Base-by-base conservation (phyloP, 2,888 invertebrate genomes). In the Anorthoa munda region DNA sequence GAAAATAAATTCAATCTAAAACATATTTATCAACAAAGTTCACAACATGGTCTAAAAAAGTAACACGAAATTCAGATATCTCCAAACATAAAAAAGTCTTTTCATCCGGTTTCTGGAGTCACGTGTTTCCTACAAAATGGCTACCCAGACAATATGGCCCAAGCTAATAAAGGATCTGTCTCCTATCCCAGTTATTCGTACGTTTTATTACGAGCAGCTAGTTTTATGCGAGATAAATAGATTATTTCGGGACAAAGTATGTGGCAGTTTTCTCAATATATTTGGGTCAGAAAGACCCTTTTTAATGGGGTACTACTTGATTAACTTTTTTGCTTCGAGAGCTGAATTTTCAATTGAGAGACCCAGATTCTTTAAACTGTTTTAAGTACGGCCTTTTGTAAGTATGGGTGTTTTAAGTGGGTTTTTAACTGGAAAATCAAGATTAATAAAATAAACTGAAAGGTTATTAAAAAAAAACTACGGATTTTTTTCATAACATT, bases 191-290 rank as follows among this genome's bases (percentile, higher is more conserved):
- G 75, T 74, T 75, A 75, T 66, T 77, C 46, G 45, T 66, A 61
- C 76, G 64, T 79, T 86, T 83, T 86, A 83, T 79, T 76, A 69
- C 55, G 12, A 53, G 9, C 4, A 31, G 31, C 64, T 58, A 53
- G 64, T 73, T 85, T 72, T 75, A 71, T 50, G 21, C 15, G 18
- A 59, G 46, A 60, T 68, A 17, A 75, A 77, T 60, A 56, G 76
- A 56, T 46, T 74, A 67, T 66, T 66, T 59, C 4, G 23, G n/a
- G 31, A 21, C 26, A 48, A 66, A n/a, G 13, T 59, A 63, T 61
- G 50, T 26, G 46, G 66, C 55, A 45, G 23, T 60, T 60, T 53
- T 51, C 51, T 46, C 13, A 55, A 78, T 70, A 67, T 78, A 56
- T 65, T 82, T 31, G 56, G 77, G 50, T 66, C 23, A 2, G 11